Evolutionary conservation across 2,888 invertebrate genomes (phyloP), one percentile per base, ranked within the genome.

Genomic region (Oxystoma pomonae): DNA sequence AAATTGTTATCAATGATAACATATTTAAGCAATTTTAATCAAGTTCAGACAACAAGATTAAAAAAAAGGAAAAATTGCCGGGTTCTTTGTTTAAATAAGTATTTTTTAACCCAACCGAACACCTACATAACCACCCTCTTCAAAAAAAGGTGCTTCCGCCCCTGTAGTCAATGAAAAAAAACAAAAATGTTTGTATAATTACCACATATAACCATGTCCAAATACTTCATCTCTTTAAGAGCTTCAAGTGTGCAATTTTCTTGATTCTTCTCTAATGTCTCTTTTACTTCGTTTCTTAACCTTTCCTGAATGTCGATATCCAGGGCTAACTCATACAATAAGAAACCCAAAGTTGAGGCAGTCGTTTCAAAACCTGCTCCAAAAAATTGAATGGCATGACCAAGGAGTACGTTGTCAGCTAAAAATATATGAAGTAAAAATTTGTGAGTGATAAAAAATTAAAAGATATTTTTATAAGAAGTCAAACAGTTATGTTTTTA

Each of bases 341-440:
- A 77, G 70, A 84, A 85, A 16, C 84, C 83, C 57, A 86, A 79
- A 0, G 85, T 84, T 0, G 86, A 83, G 0, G 85, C 84, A 0
- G 86, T 85, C 5, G 87, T 87, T 75, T 87, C 87, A 72, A 84
- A 87, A 0, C 87, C 87, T 0, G 86, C 87, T 16, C 83, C 77
- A 73, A 86, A 86, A 69, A 87, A 86, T 60, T 70, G 69, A 2
- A 67, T 56, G 2, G 69, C 70, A 52, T 68, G 66, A 12, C 66
- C 68, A 18, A 70, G 59, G 1, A 67, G 61, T 62, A 60, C 64
- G 3, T 64, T 65, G 9, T 67, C 67, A 21, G 66, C 69, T 69
- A 58, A 53, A 64, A 67, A 58, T 17, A 52, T 53, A 55, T 35
- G n/a, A n/a, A n/a, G n/a, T n/a, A n/a, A n/a, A n/a, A n/a, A n/a